These are phyloP conservation scores for Pteronura brasiliensis DNA, from an alignment of 2,113 vertebrate genomes.

Conservation along the genomic window DNA sequence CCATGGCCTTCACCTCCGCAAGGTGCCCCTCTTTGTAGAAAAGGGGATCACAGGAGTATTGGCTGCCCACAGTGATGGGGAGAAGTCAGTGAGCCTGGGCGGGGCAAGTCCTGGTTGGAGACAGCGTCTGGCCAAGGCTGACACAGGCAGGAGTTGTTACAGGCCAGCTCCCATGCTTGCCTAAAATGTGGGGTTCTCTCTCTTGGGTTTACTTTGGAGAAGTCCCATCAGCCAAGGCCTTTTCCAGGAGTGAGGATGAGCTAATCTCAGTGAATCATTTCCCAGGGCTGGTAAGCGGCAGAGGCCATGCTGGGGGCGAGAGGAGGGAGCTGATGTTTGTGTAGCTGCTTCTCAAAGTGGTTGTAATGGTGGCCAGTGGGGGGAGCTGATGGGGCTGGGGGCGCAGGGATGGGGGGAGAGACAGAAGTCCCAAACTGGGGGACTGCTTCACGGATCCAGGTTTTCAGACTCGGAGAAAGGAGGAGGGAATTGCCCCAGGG, in stretches of 20 bases:
- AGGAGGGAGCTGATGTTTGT: neutral
- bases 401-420: neutral
- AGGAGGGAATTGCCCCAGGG: accelerated
- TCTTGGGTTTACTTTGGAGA: neutral
- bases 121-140: neutral
- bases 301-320: accelerated
- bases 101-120: neutral
- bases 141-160: accelerated
- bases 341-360: neutral
- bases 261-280: neutral
- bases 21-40: neutral
- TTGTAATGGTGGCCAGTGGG: neutral
- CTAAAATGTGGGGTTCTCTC: neutral
- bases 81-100: neutral
- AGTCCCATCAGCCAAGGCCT: neutral
- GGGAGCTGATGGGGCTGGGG: no score
- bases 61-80: neutral
- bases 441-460: neutral
- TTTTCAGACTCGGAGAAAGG: neutral
- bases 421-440: neutral
- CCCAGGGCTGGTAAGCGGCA: neutral
- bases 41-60: neutral
- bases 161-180: accelerated
- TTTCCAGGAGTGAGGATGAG: neutral
- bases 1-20: neutral